Conservation (phyloP, 53 echinoderm and acorn worm genomes). For the Echinarachnius parma region DNA sequence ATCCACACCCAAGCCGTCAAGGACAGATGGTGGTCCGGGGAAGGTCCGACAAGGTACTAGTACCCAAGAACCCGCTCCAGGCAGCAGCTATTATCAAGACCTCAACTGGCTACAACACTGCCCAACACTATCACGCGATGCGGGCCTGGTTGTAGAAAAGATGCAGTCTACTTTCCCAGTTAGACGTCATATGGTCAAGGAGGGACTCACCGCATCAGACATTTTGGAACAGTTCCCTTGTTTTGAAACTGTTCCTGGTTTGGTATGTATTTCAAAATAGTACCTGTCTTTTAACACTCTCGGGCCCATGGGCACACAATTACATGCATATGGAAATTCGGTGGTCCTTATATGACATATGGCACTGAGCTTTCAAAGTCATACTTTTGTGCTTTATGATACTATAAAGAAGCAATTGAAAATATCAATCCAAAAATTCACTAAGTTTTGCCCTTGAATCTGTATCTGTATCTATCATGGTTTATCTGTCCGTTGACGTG, state of each 20-base stretch:
- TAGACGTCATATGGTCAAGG: constrained; percentile 35
- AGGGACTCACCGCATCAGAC: constrained; percentile 25
- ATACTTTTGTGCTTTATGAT: constrained; percentile 14
- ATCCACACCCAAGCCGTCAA: constrained; percentile 15
- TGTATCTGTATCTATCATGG: constrained; percentile 16
- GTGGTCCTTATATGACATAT: background rate
- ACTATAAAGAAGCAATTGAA: constrained; percentile 11
- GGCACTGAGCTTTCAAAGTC: constrained; percentile 3
- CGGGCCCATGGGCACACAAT: constrained; percentile 17
- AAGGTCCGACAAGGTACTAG: constrained; percentile 30
- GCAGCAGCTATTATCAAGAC: constrained; percentile 31
- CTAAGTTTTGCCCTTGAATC: constrained; percentile 12
- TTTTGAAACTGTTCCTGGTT: constrained; percentile 36
- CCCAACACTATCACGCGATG: constrained; percentile 27
- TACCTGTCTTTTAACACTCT: constrained; percentile 15
- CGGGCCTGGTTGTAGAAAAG: constrained; percentile 34
- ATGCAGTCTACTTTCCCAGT: constrained; percentile 40
- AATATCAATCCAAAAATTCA: constrained; percentile 15
- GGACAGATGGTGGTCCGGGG: constrained; percentile 30
- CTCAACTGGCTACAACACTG: constrained; percentile 44
- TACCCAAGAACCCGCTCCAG: constrained; percentile 17
- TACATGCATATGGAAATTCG: constrained; percentile 3
- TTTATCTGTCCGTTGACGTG: constrained; percentile 15
- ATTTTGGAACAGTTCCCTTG: constrained; percentile 34
- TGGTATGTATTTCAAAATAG: constrained; percentile 32